Percentiles rank a stretch among this genome's conserved stretches.
Conservation (phyloP, 2,888 invertebrate genomes). For the Thecophora atra region DNA sequence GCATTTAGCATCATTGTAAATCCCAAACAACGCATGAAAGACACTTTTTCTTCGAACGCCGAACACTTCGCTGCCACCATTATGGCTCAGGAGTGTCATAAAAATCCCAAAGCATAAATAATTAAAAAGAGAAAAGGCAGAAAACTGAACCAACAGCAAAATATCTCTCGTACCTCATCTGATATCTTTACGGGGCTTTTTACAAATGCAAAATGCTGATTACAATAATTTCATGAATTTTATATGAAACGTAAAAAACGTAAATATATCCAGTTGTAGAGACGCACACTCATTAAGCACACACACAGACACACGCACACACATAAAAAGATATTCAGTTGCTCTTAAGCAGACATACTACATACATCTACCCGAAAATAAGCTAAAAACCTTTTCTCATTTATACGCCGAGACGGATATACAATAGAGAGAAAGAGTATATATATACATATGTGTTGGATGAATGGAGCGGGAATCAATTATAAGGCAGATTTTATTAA, state of each 20-base stretch:
- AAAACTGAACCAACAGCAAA: conserved; percentile 15
- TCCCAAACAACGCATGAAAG: too few relatives aligned
- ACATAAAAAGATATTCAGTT: neutral
- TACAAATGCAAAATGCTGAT: conserved; percentile 64
- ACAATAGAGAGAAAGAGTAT: too few relatives aligned
- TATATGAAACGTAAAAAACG: conserved; percentile 23
- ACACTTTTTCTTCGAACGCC: too few relatives aligned
- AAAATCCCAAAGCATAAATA: conserved; percentile 34
- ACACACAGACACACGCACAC: neutral
- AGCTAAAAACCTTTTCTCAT: too few relatives aligned
- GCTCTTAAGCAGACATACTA: neutral
- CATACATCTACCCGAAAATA: too few relatives aligned
- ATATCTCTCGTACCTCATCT: conserved; percentile 31
- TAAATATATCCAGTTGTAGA: neutral
- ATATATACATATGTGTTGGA: too few relatives aligned
- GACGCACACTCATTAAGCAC: conserved; percentile 5
- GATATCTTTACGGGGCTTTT: conserved; percentile 31
- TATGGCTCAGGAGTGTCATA: conserved; percentile 10
- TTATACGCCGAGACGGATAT: too few relatives aligned
- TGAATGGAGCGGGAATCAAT: too few relatives aligned
- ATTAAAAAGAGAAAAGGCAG: conserved; percentile 27
- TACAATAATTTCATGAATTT: conserved; percentile 63
- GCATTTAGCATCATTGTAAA: too few relatives aligned
- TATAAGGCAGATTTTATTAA: too few relatives aligned
- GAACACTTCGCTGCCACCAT: too few relatives aligned